A percentile compares a stretch with the other conserved stretches of the same genome.
phyloP scores from a whole-genome alignment of 1,140 invertebrate genomes.

The Bathynomus jamesi region DNA sequence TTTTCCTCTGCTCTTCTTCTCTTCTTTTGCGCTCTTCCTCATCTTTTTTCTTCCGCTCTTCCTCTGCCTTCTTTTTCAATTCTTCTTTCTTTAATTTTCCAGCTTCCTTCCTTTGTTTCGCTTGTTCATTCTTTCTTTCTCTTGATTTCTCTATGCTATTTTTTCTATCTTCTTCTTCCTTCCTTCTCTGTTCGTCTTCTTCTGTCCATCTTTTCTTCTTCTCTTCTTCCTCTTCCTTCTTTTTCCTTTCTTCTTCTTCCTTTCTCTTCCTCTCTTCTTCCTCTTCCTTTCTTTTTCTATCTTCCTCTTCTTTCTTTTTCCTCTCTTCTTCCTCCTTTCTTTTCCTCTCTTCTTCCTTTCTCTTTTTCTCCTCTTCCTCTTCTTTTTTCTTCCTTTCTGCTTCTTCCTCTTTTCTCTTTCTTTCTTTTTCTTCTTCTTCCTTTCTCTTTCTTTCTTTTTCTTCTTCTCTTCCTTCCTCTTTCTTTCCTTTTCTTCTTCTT shows the following conservation, averaged over 20 bases:
- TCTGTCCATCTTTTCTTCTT: not conserved
- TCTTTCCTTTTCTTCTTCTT: not conserved
- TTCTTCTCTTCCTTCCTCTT: not conserved
- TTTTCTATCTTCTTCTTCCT: not conserved
- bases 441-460: not conserved
- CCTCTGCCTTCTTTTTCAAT: not conserved
- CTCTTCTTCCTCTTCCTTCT: not conserved
- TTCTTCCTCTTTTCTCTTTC: not conserved
- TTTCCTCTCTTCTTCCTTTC: not conserved
- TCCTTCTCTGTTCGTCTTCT: not conserved
- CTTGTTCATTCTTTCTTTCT: not conserved
- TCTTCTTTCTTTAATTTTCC: not conserved
- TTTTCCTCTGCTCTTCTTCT: not conserved
- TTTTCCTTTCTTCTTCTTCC: not conserved
- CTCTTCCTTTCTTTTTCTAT: not conserved
- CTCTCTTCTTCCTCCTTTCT: not conserved
- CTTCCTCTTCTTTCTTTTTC: not conserved
- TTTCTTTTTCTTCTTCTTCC: not conserved
- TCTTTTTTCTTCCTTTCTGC: not conserved
- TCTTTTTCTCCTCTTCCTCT: not conserved
- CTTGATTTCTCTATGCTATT: not conserved
- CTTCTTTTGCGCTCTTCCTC: not conserved
- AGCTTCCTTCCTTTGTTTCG: not conserved
- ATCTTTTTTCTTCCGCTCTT: not conserved
- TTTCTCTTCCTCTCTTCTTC: not conserved